Evolutionary conservation across 2,113 vertebrate species (phyloP), one percentile per base, ranked within the genome.

Genomic region (Piaya cayana): DNA sequence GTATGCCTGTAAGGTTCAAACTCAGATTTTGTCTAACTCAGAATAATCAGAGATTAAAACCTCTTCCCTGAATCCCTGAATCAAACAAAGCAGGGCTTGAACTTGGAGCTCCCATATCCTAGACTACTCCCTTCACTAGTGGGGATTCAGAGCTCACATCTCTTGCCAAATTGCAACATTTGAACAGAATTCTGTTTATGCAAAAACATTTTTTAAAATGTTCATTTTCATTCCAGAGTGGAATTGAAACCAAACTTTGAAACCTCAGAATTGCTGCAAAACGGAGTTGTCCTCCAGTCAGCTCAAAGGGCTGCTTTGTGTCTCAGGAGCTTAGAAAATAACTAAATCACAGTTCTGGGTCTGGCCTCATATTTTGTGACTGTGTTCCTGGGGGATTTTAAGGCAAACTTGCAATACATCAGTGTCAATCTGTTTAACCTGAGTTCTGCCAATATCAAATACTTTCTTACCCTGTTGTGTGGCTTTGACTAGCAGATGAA

Each of bases 181-280:
- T 91, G 77, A 93, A 68, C 89, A 93, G 83, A 93, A 93, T 86
- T 93, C 81, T 91, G 39, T 87, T 96, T 80, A 64, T 71, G 69
- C 62, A 82, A 68, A 92, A 89, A 27, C 62, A 49, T 94, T n/a
- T n/a, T n/a, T n/a, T 93, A n/a, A 68, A 45, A 84, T 47, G 76
- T 86, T 92, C 34, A 32, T 89, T 93, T 96, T 96, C 94, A 53
- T 91, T 94, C 83, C 94, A 88, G 43, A 15, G 25, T 56, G 77
- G 80, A 81, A 89, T 34, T 89, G 77, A 97, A 95, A 94, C 64
- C 88, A 84, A 91, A 93, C 88, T 91, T 78, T 47, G 69, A 97
- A 92, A 95, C 92, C 89, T 95, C 91, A 88, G 64, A 92, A 77
- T 47, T 90, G 59, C 56, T 88, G 71, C 91, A 86, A 67, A 94